phyloP scores from a whole-genome alignment of 1,140 invertebrate genomes.

The Drosophila dunni region DNA sequence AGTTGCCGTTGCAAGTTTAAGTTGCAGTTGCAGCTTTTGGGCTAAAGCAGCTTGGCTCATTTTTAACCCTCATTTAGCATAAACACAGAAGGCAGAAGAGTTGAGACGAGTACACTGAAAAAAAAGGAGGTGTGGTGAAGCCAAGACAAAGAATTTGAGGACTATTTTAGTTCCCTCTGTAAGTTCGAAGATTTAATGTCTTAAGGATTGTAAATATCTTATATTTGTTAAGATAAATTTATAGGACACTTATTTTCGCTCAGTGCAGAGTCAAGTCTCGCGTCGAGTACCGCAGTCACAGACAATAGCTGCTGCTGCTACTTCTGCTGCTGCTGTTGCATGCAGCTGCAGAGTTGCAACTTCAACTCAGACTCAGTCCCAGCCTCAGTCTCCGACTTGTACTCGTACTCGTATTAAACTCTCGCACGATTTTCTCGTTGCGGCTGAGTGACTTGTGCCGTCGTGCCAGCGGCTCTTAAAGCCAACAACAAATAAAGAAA shows the following conservation, averaged over 20 bases:
- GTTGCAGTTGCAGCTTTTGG: constrained; percentile 14
- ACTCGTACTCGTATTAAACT: constrained; percentile 63
- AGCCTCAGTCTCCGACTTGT: constrained; percentile 16
- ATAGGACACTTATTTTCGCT: not conserved
- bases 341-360: constrained; percentile 13
- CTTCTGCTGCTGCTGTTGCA: constrained; percentile 31
- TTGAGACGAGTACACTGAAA: not conserved
- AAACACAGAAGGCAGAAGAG: constrained; percentile 55
- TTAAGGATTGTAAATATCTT: too few species aligned
- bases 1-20: constrained; percentile 30
- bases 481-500: constrained; percentile 5
- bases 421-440: constrained; percentile 82
- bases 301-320: constrained; percentile 43
- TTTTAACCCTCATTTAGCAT: constrained; percentile 79
- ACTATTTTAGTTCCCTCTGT: too few species aligned
- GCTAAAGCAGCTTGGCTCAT: constrained; percentile 41
- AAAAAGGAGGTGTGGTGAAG: too few species aligned
- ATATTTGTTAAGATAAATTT: too few species aligned
- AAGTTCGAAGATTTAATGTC: too few species aligned
- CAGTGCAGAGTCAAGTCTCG: constrained; percentile 15
- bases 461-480: constrained; percentile 65
- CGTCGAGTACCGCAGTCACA: constrained; percentile 28
- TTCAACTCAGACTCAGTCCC: not conserved
- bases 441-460: constrained; percentile 81
- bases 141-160: too few species aligned